Base-by-base conservation (phyloP, 2,113 vertebrate genomes). In the Dolichotis patagonum region DNA sequence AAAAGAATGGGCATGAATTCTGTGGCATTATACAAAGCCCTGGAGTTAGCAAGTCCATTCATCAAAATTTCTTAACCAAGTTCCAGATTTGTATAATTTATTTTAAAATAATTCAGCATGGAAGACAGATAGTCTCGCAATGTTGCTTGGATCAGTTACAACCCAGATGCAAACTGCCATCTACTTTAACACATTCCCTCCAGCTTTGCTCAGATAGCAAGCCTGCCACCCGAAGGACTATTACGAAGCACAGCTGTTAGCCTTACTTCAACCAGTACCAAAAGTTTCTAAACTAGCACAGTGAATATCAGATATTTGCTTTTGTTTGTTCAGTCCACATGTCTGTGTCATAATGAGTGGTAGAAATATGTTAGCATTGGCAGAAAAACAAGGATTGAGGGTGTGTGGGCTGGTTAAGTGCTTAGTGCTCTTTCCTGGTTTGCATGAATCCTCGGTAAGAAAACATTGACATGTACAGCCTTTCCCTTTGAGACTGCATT, bases 41-140 rank as follows among this genome's bases (percentile, higher is more conserved):
- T 93, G 52, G n/a, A 22, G n/a, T 46, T 91, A 65, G 16, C 62
- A 56, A 81, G 17, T 94, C 86, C 88, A 46, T 85, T 78, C 81
- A 84, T 71, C 26, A 75, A 81, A 4, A 49, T 85, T 78, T 41
- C 69, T 46, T 10, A n/a, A 28, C 8, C 41, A 83, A 54, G 24
- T 71, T 88, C 20, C 90, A 87, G 49, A 58, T 65, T 77, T 12
- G 14, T 67, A n/a, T 11, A 69, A 88, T 43, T 86, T 84, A 63
- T 49, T 82, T 91, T 67, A 71, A 63, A 54, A 49, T 83, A 69
- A 32, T n/a, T 56, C 26, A 81, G 32, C 43, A 26, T 71, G 30
- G 49, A 56, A 88, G 90, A 78, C 38, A 80, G 35, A 14, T 30
- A 22, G 19, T 43, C 32, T 86, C 43, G 88, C 38, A 88, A 30